Base-by-base conservation (phyloP, 2,888 invertebrate species). In the Antheraea yamamai region DNA sequence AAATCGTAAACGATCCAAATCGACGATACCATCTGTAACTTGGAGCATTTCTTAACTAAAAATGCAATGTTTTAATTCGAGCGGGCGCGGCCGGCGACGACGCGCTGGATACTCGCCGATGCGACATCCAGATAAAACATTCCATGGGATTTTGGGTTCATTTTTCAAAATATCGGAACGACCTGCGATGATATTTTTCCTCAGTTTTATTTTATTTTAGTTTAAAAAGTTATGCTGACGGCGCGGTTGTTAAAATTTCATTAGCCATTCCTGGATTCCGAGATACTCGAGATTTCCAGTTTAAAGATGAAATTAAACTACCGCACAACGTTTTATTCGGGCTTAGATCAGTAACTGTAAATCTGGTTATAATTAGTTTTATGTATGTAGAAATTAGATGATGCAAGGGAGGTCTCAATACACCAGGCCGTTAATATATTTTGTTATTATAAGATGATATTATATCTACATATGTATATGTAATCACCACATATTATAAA, bases 11-110 rank as follows among this genome's bases (percentile, higher is more conserved):
- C 39, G 70, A 39, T 39, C 70, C 35, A 35, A 77, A 77, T 74
- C 73, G 77, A 76, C 79, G 89, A 90, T 89, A 88, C 76, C 80
- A 88, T 89, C 90, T 85, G 79, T 76, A 80, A 77, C 79, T 81
- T 77, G 74, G 77, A 81, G 72, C 79, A 77, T 77, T 82, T 82
- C 83, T 83, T 81, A 80, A 81, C 81, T 82, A 86, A 90, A 90
- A 91, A 91, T 86, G 89, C 90, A 92, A 94, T 93, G 94, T 94
- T 94, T 94, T 92, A 94, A 94, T 94, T 91, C 92, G 85, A 81
- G 79, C 80, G 82, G 52, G 4, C 64, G 39, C 66, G 35, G 81
- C 75, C 79, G 78, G 77, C 52, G 74, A 77, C 78, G 78, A 75
- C 80, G 81, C 86, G 80, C 82, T 85, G 87, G 87, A 89, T 89